Evolutionary conservation across 2,797 vertebrate genomes (phyloP), one percentile per base, ranked within the genome.

Genomic region (Girardinus metallicus): DNA sequence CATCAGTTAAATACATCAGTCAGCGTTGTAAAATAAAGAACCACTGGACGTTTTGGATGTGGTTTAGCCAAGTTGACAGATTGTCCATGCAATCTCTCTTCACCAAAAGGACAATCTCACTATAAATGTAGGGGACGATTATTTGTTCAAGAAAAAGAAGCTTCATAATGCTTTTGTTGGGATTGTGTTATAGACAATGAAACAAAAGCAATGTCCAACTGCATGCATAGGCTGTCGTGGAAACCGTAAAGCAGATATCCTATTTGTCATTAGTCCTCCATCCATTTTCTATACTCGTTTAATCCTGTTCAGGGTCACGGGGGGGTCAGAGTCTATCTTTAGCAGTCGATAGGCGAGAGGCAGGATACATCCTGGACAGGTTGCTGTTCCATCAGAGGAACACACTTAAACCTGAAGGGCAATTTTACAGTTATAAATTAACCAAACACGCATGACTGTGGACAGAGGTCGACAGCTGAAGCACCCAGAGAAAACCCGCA

Each of bases 391-490:
- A 66, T 66, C 36, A 36, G 15, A 11, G 34, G 34, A 21, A 18
- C 21, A 5, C 21, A 26, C 18, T 2, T 7, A 23, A 51, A 51
- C 18, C 36, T 41, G 16, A 68, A 68, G 36, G 36, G 64, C 21
- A 68, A 68, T 68, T 68, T 68, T 26, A 68, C 9, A 12, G 36
- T 68, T 41, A 68, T 68, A 41, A 39, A 68, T 68, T 68, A 41
- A 68, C 64, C 21, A 68, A 68, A 68, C 21, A 26, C 26, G 34
- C 34, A 10, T 10, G 15, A 39, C 64, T 12, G 41, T 41, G 36
- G 36, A 26, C 64, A 26, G 36, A 41, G 62, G 34, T 39, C 18
- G 18, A 34, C 62, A 66, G 36, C 64, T 41, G 9, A 68, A 26
- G 9, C 26, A 68, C 36, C 64, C 36, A 41, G 62, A 66, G 21